These are phyloP conservation scores for Pelobates cultripes DNA, from an alignment of 2,797 vertebrate genomes.

Conservation along the genomic window DNA sequence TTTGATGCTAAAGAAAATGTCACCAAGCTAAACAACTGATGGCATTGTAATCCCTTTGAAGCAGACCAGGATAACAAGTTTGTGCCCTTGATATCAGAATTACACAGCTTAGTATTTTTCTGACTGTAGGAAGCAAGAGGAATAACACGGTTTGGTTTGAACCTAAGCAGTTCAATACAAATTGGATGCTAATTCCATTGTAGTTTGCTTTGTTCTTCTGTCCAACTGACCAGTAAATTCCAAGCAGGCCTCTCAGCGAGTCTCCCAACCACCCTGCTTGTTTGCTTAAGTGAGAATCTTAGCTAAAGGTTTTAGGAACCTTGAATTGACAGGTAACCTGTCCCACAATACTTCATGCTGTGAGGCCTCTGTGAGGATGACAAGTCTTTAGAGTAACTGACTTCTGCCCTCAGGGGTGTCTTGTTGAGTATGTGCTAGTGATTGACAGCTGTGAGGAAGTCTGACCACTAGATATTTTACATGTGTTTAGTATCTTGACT, in stretches of 20 bases:
- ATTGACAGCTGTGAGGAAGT: slow-evolving; percentile 88
- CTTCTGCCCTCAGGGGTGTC: slow-evolving; percentile 68
- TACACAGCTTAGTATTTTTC: slow-evolving; percentile 78
- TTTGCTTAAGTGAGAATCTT: slow-evolving; percentile 59
- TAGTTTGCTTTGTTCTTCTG: slow-evolving; percentile 63
- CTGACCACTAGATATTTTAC: slow-evolving; percentile 83
- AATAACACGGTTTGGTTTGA: slow-evolving; percentile 62
- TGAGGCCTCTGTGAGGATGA: slow-evolving; percentile 63
- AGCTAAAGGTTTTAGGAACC: slow-evolving; percentile 40
- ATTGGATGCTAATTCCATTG: slow-evolving; percentile 83
- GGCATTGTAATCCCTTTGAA: slow-evolving; percentile 76
- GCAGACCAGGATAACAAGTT: slow-evolving; percentile 70
- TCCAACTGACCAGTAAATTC: slow-evolving; percentile 55
- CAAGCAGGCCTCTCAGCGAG: slow-evolving; percentile 53
- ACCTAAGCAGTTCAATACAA: slow-evolving; percentile 77
- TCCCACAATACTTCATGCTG: slow-evolving; percentile 63
- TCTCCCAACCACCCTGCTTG: slow-evolving; percentile 43
- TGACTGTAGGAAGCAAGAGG: slow-evolving; percentile 65
- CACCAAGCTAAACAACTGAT: slow-evolving; percentile 75
- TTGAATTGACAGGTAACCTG: slow-evolving; percentile 67
- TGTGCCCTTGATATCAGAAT: slow-evolving; percentile 72
- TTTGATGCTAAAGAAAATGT: slow-evolving; percentile 57
- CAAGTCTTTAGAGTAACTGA: slow-evolving; percentile 65
- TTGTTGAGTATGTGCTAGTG: slow-evolving; percentile 70
- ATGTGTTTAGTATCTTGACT: slow-evolving; percentile 82